Percentiles rank a stretch among this genome's conserved stretches.
phyloP scores from a whole-genome alignment of 1,140 invertebrate species.

The Drosophila asahinai region DNA sequence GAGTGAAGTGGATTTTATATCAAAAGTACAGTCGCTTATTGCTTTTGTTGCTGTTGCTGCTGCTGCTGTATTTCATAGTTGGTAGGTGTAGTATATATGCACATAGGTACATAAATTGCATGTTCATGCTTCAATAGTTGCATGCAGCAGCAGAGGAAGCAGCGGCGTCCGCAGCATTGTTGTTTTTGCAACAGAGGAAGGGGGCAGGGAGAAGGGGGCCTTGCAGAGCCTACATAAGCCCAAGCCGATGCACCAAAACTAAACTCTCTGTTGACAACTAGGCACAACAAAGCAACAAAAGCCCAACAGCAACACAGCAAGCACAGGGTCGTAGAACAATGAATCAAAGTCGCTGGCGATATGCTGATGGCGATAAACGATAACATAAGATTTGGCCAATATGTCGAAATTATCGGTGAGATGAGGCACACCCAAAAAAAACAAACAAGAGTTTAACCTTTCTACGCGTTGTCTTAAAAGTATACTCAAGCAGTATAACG shows the following conservation, averaged over 20 bases:
- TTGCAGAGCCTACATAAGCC: slow-evolving; percentile 57
- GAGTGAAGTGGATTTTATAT: slow-evolving; percentile 74
- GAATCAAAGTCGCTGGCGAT: slow-evolving; percentile 48
- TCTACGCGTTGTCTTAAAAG: too few species aligned
- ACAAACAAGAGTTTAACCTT: too few species aligned
- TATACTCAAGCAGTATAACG: too few species aligned
- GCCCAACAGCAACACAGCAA: slow-evolving; percentile 25
- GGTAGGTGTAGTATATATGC: slow-evolving; percentile 35
- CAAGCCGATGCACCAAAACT: slow-evolving; percentile 66
- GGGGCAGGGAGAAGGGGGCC: not conserved
- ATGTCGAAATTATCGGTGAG: not conserved
- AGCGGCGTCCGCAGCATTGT: slow-evolving; percentile 47
- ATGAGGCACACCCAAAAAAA: not conserved
- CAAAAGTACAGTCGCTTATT: slow-evolving; percentile 74
- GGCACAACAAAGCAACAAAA: slow-evolving; percentile 62
- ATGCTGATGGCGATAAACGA: slow-evolving; percentile 43
- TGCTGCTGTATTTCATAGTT: slow-evolving; percentile 78
- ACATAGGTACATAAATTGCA: slow-evolving; percentile 73
- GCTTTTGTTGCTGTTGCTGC: slow-evolving; percentile 57
- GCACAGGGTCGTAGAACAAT: slow-evolving; percentile 18
- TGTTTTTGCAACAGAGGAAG: slow-evolving; percentile 13
- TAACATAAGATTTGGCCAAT: not conserved
- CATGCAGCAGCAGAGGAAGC: slow-evolving; percentile 52
- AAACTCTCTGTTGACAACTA: slow-evolving; percentile 72
- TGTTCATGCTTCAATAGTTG: slow-evolving; percentile 82